These are phyloP conservation scores for Campylorhamphus procurvoides DNA, from an alignment of 2,113 vertebrate species.

Conservation along the genomic window DNA sequence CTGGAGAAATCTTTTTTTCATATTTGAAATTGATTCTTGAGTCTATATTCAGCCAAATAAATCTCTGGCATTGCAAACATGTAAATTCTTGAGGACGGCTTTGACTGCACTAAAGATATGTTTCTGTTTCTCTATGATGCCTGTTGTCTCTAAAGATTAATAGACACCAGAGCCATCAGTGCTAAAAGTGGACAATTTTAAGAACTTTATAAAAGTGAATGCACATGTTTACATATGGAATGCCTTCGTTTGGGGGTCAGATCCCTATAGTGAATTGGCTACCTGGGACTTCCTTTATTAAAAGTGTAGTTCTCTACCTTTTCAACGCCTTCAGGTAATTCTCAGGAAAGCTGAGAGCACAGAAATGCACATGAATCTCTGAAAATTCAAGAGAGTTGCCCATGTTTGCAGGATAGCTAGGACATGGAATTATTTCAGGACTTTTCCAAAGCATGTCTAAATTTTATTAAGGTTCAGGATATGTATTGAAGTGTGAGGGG, in stretches of 20 bases:
- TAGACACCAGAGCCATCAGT: not conserved
- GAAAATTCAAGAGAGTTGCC: not conserved
- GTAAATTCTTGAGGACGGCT: not conserved
- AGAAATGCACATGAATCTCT: not conserved
- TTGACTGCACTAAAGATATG: not conserved
- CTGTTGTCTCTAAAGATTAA: not conserved
- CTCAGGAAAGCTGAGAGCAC: not conserved
- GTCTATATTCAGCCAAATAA: not conserved
- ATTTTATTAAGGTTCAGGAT: not conserved
- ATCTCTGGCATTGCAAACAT: not conserved
- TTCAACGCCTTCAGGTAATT: not conserved
- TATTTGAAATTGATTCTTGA: constrained; percentile 33
- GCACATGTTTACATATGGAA: not conserved
- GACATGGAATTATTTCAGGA: not conserved
- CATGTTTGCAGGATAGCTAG: not conserved
- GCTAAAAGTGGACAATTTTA: not conserved
- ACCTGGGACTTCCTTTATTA: not conserved
- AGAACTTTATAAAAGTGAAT: not conserved
- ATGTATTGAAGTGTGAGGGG: not conserved
- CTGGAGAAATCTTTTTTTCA: constrained; percentile 1
- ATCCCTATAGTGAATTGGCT: not conserved
- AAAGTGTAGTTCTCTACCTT: not conserved
- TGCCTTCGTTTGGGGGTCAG: not conserved
- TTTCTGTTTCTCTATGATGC: not conserved
- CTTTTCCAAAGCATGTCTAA: not conserved